Conservation (phyloP, 1,140 invertebrate species). For the Macrocentrus cingulum region DNA sequence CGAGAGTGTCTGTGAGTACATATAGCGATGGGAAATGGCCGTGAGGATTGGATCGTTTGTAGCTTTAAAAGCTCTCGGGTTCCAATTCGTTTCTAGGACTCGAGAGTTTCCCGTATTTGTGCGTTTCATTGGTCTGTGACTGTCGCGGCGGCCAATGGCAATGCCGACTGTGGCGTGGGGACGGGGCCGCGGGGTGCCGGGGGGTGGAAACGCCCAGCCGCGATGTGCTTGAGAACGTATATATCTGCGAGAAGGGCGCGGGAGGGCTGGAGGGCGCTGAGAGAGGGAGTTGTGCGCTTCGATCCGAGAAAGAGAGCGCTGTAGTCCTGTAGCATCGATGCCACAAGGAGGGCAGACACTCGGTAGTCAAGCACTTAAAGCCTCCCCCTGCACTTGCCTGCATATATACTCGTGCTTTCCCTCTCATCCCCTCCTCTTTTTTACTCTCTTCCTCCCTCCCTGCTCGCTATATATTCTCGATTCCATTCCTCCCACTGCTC, state of each 20-base stretch:
- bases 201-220: constrained; percentile 50
- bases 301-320: constrained; percentile 42
- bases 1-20: no score
- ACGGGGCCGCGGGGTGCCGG: constrained; percentile 38
- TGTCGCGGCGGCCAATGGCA: constrained; percentile 54
- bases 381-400: constrained; percentile 32
- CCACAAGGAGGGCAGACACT: constrained; percentile 52
- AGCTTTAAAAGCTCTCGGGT: constrained; percentile 25
- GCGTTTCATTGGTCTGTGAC: constrained; percentile 56
- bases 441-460: background rate
- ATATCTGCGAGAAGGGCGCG: constrained; percentile 24
- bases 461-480: constrained; percentile 8
- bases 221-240: constrained; percentile 19
- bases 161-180: constrained; percentile 52
- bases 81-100: constrained; percentile 44
- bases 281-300: constrained; percentile 25
- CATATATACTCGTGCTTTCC: constrained; percentile 6
- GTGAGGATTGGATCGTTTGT: constrained; percentile 28
- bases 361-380: constrained; percentile 50
- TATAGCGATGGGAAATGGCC: constrained; percentile 26
- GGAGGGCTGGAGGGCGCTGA: constrained; percentile 27
- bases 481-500: constrained; percentile 18
- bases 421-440: constrained; percentile 21
- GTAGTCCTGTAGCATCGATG: constrained; percentile 42
- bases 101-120: constrained; percentile 51